Conservation (phyloP, 2,797 vertebrate species). For the Apogon talboti region DNA sequence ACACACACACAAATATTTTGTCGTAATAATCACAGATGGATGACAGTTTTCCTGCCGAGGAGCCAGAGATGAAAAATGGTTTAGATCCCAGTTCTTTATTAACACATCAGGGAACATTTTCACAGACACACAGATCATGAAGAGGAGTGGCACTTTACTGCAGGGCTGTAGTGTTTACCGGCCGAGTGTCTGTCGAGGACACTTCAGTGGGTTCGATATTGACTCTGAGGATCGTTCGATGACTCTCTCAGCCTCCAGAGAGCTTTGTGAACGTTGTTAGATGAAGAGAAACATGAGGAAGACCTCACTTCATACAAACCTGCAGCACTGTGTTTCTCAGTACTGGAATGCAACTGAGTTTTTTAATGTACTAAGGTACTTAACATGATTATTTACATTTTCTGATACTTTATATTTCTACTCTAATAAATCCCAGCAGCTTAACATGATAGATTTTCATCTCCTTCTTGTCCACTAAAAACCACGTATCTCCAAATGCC, state of each 20-base stretch:
- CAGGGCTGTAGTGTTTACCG: constrained; percentile 29
- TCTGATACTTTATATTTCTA: too few species aligned
- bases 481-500: too few species aligned
- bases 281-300: constrained; percentile 17
- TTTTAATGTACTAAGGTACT: too few species aligned
- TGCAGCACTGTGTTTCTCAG: constrained; percentile 24
- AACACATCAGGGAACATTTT: constrained; percentile 6
- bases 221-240: constrained; percentile 10
- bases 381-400: too few species aligned
- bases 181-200: constrained; percentile 35
- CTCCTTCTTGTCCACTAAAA: too few species aligned
- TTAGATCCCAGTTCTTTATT: constrained; percentile 39
- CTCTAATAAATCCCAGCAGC: too few species aligned
- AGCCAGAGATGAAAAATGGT: constrained; percentile 15
- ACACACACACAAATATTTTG: constrained; percentile 11
- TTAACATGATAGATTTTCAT: too few species aligned
- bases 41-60: constrained; percentile 11
- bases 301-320: background rate
- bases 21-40: constrained; percentile 23
- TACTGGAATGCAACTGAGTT: too few species aligned
- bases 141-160: constrained; percentile 28
- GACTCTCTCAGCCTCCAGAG: background rate
- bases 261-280: constrained; percentile 3
- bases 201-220: constrained; percentile 20
- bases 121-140: constrained; percentile 17